Conservation (phyloP, 2,888 invertebrate genomes). For the Stictocephala bisonia region DNA sequence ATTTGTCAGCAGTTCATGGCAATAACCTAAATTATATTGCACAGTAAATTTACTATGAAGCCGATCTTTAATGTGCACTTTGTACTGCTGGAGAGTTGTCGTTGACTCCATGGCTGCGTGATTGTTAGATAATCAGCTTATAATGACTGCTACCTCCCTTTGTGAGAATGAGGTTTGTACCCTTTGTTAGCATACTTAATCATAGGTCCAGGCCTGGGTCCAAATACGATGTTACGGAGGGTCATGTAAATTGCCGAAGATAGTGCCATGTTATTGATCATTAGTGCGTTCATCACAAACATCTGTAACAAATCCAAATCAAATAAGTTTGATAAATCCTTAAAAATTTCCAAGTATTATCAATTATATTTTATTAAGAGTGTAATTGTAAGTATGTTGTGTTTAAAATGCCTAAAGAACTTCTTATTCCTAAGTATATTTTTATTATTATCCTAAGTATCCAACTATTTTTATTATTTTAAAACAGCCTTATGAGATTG, state of each 20-base stretch:
- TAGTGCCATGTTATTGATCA: conserved; percentile 61
- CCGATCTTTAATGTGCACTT: too few relatives aligned
- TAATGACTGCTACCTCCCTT: background rate
- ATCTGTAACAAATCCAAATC: conserved; percentile 60
- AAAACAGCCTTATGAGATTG: too few relatives aligned
- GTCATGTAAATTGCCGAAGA: conserved; percentile 59
- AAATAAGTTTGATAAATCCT: conserved; percentile 17
- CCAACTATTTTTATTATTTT: too few relatives aligned
- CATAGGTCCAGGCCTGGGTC: conserved; percentile 55
- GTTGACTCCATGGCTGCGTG: background rate
- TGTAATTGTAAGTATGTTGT: too few relatives aligned
- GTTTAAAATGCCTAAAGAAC: too few relatives aligned
- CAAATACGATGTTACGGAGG: conserved; percentile 60
- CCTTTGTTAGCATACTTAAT: conserved; percentile 60
- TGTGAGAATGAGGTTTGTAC: conserved; percentile 50
- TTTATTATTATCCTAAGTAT: too few relatives aligned
- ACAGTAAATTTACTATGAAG: too few relatives aligned
- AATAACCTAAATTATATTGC: too few relatives aligned
- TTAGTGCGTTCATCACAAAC: conserved; percentile 60
- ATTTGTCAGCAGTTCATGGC: too few relatives aligned
- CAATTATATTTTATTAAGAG: background rate
- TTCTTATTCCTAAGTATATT: too few relatives aligned
- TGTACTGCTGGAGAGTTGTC: too few relatives aligned
- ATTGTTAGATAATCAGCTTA: too few relatives aligned
- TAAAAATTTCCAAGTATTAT: background rate